Base-by-base conservation (phyloP, 2,888 invertebrate species). In the Drosophila nr. fundita region DNA sequence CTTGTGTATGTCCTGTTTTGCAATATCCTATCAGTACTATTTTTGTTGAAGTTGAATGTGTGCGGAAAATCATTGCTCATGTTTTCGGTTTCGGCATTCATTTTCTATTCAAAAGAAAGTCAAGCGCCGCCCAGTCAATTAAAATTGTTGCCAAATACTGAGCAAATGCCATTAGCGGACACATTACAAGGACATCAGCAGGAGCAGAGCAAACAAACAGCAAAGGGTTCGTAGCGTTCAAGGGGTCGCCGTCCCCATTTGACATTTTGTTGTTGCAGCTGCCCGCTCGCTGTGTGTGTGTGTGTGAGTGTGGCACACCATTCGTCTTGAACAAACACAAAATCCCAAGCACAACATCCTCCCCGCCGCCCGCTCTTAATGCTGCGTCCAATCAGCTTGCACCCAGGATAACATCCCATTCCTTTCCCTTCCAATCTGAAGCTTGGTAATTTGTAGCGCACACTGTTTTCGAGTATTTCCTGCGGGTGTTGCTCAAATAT, bases 111-210 rank as follows among this genome's bases (percentile, higher is more conserved):
- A 48, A 70, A 50, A 34, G 61, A 73, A 65, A 84, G 87, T 89
- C 83, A 85, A 89, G 72, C 70, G 71, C 69, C 86, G 90, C 86
- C 86, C 90, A 71, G 68, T 81, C 89, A 90, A 87, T 87, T 89
- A 87, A 82, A 59, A 75, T 64, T 85, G 83, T 87, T 85, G 85
- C 89, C 89, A 83, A 88, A 88, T 76, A 89, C 78, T 84, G 62
- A 78, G 74, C 76, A 86, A 86, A 86, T 73, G 87, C 92, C 91
- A 93, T 92, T 93, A 93, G 90, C 86, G 78, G 70, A 73, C 81
- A 90, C 90, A 92, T 92, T 91, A 92, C 92, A 92, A 91, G 91
- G 82, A 88, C 91, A 92, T 92, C 90, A 92, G 70, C 60, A 64
- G 73, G 52, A 65, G 38, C 62, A 69, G 68, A 66, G 61, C 67